Evolutionary conservation across 2,888 invertebrate species (phyloP), one percentile per base, ranked within the genome.

Genomic region (Dioctria linearis): DNA sequence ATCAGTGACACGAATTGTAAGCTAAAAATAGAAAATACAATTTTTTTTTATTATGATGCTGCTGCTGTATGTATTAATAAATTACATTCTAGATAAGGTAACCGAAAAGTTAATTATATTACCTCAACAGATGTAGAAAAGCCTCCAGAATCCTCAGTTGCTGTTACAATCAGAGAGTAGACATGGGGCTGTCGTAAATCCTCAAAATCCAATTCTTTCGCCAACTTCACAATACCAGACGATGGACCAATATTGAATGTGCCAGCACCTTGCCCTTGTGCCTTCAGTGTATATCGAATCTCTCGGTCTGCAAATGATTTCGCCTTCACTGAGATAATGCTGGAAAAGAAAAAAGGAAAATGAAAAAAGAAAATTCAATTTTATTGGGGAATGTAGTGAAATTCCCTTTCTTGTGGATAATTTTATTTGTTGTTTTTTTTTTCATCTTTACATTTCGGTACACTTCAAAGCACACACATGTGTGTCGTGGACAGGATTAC

Each of bases 231-330:
- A 85, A 98, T 96, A 79, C 98, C 98, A 51, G 96, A 96, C 37
- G 96, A 95, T 3, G 96, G 95, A 0, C 97, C 97, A 86, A 98
- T 98, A 89, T 97, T 97, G 89, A 98, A 98, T 8, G 97, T 97
- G 67, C 97, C 97, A 6, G 96, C 96, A 8, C 97, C 97, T 89
- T 96, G 97, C 4, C 96, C 96, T 88, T 97, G 96, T 0, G 98
- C 97, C 87, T 97, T 96, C 83, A 98, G 90, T 0, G 97, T 97
- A 90, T 98, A 98, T n/a, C 97, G 94, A 85, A 98, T 97, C 89
- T 97, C 97, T 79, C 97, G 94, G 89, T 98, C 97, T 83, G 98
- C 98, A 87, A 99, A 99, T 1, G 98, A 97, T 89, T 98, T 98
- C 3, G 98, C 98, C 90, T 98, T 97, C 83, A 99, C 96, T 51